These are phyloP conservation scores for Agapostemon virescens DNA, from an alignment of 2,888 invertebrate genomes.

Conservation along the genomic window DNA sequence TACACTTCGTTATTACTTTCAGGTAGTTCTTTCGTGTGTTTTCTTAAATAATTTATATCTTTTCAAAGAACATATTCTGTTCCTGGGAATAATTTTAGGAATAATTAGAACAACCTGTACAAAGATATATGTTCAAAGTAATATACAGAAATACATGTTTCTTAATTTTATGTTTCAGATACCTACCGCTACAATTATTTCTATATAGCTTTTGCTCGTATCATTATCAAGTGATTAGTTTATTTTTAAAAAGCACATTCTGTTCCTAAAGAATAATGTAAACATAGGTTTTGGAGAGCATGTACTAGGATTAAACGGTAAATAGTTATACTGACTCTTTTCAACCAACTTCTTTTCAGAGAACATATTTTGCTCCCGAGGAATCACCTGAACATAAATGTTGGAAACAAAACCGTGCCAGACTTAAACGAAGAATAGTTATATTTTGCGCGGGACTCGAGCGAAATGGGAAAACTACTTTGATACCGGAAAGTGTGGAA, in stretches of 20 bases:
- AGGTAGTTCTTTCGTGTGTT: neutral
- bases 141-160: too few relatives aligned
- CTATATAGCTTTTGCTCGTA: too few relatives aligned
- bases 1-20: too few relatives aligned
- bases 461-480: neutral
- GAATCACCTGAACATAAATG: neutral
- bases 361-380: neutral
- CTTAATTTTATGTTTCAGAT: too few relatives aligned
- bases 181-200: too few relatives aligned
- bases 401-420: neutral
- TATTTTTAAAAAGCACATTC: neutral
- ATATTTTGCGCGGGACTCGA: neutral
- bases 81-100: too few relatives aligned
- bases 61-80: neutral
- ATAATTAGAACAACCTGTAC: too few relatives aligned
- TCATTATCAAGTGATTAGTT: too few relatives aligned
- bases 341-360: neutral
- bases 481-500: neutral
- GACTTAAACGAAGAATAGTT: neutral
- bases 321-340: neutral
- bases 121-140: too few relatives aligned
- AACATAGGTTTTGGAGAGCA: neutral
- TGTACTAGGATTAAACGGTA: neutral
- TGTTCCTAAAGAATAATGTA: neutral
- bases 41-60: neutral